Conservation (phyloP, 2,113 vertebrate species). For the Glaucomys volans region DNA sequence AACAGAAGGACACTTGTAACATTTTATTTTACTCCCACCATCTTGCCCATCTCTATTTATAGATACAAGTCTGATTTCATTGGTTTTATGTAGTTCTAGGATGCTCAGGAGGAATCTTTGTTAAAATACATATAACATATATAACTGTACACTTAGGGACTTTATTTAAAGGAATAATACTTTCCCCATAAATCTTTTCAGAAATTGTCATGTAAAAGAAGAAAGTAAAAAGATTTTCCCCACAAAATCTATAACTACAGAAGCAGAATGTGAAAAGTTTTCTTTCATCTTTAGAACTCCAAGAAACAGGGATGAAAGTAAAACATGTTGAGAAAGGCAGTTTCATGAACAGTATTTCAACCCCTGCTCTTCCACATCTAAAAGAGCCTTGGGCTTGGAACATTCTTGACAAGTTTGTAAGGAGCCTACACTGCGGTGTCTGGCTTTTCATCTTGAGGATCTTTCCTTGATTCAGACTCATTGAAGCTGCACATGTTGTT, state of each 20-base stretch:
- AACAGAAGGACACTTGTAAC: slow-evolving; percentile 93
- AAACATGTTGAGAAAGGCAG: neutral
- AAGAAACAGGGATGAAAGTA: neutral
- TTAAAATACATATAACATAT: slow-evolving; percentile 74
- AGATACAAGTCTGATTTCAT: slow-evolving; percentile 92
- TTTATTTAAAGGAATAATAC: neutral
- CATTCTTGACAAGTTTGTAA: neutral
- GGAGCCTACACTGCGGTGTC: too few relatives aligned
- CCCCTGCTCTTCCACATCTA: accelerated
- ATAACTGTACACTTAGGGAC: neutral
- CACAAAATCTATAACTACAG: neutral
- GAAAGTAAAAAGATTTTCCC: neutral
- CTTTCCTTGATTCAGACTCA: too few relatives aligned
- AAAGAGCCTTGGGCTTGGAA: neutral
- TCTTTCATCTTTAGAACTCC: neutral
- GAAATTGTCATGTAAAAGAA: neutral
- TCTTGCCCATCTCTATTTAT: slow-evolving; percentile 93
- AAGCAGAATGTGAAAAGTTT: neutral
- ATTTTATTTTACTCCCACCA: slow-evolving; percentile 93
- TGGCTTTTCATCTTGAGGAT: neutral
- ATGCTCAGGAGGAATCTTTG: slow-evolving; percentile 90
- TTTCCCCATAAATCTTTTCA: neutral
- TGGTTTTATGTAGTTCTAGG: slow-evolving; percentile 92
- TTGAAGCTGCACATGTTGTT: neutral
- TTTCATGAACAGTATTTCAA: neutral